phyloP scores from a whole-genome alignment of 2,113 vertebrate genomes.

The Ceyx margarethae region DNA sequence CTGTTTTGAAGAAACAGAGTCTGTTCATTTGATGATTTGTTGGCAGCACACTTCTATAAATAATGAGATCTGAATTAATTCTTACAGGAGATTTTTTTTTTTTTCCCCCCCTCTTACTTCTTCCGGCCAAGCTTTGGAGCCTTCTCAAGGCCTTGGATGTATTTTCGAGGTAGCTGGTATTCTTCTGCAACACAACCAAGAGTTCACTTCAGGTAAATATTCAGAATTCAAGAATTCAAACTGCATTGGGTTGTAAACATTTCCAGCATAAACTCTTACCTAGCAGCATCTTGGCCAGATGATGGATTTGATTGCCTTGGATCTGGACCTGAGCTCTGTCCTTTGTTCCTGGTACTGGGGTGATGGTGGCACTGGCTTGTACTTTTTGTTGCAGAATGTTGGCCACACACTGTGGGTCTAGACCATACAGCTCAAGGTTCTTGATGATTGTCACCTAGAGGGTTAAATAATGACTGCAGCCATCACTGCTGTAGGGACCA shows the following conservation, averaged over 20 bases:
- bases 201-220: not conserved
- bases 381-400: conserved; percentile 84
- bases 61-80: not conserved
- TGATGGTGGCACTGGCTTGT: conserved; percentile 89
- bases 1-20: not conserved
- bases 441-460: conserved; percentile 90
- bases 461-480: not conserved
- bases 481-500: not conserved
- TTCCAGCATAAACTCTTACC: conserved; percentile 74
- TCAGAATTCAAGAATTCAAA: not conserved
- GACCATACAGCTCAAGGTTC: conserved; percentile 90
- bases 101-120: conserved; percentile 72
- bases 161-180: conserved; percentile 88
- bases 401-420: conserved; percentile 85
- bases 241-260: not conserved
- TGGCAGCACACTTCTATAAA: not conserved
- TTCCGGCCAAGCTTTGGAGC: conserved; percentile 85
- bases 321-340: conserved; percentile 90
- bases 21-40: not conserved
- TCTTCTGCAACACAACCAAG: conserved; percentile 82
- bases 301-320: conserved; percentile 93
- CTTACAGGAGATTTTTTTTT: not conserved
- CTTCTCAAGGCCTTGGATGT: conserved; percentile 91
- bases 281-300: conserved; percentile 84
- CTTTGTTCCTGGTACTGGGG: conserved; percentile 81